phyloP scores from a whole-genome alignment of 1,140 invertebrate genomes.

The Drosophila lacertosa region DNA sequence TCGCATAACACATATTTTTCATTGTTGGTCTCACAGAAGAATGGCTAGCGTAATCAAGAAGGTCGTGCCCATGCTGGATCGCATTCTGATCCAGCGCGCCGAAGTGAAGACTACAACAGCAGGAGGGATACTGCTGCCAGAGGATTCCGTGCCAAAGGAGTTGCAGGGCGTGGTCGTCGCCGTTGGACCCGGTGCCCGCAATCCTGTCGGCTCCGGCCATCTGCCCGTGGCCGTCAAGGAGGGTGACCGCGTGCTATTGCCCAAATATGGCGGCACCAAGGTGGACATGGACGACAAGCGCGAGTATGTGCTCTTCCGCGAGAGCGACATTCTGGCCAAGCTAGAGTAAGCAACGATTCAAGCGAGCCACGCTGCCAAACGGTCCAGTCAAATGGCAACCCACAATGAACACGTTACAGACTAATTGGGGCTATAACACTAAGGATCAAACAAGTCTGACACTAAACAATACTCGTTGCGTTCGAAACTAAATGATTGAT shows the following conservation, averaged over 20 bases:
- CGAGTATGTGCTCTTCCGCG: constrained; percentile 97
- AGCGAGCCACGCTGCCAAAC: not conserved
- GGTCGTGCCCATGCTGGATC: constrained; percentile 96
- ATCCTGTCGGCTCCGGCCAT: constrained; percentile 93
- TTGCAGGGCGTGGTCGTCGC: constrained; percentile 97
- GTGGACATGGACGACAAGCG: constrained; percentile 90
- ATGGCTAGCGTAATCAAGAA: constrained; percentile 87
- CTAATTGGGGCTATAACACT: not conserved
- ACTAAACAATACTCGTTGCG: constrained; percentile 40
- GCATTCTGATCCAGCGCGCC: constrained; percentile 96
- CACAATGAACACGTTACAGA: not conserved
- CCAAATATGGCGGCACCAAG: constrained; percentile 99
- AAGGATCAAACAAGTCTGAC: not conserved
- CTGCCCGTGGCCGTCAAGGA: constrained; percentile 93
- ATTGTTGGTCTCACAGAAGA: not conserved
- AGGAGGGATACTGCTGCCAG: constrained; percentile 98
- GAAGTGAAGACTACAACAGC: constrained; percentile 97
- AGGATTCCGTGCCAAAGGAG: constrained; percentile 97
- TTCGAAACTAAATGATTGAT: constrained; percentile 78
- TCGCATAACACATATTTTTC: not conserved
- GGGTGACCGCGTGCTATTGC: constrained; percentile 97
- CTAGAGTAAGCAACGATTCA: constrained; percentile 85
- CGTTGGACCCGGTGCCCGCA: constrained; percentile 94
- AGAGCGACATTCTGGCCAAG: constrained; percentile 98
- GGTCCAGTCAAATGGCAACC: not conserved